Evolutionary conservation across 2,113 vertebrate genomes (phyloP), one percentile per base, ranked within the genome.

Genomic region (Passer domesticus): DNA sequence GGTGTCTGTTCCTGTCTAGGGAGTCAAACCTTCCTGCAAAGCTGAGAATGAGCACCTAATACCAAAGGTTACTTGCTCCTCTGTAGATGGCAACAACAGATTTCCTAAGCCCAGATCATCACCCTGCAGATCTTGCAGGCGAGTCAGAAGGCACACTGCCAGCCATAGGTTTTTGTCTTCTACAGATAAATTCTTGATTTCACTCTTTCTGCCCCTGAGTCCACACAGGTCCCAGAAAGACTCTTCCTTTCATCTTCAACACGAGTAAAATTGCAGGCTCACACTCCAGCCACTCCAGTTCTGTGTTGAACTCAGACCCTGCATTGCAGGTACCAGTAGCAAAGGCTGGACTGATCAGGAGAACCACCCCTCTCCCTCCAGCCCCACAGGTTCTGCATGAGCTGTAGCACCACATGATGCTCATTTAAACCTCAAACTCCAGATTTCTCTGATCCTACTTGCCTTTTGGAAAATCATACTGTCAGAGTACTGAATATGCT

Each of bases 271-370:
- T 25, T 84, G 75, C 73, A 82, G 28, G 8, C n/a, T 44, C n/a
- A 20, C 16, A 10, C 13, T 67, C 56, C n/a, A 83, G 33, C 41
- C 15, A 9, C 21, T 15, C 70, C 50, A 66, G n/a, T 30, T 47
- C 23, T 81, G 27, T 68, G 62, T 8, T 44, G 22, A 85, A 18
- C 43, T 77, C 81, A 67, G 58, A 66, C 7, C 30, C 96, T 95
- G 89, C 94, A 97, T 47, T 91, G 83, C 91, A 96, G 94, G 77
- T 75, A 50, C 41, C 67, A 24, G 50, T 0, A 81, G 68, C 72
- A 83, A 85, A 74, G 5, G 3, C 49, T 87, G 49, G 43, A 21
- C 49, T 47, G 52, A 52, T 44, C 55, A 79, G 68, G 18, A 77
- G 37, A 89, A 50, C 11, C 30, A 23, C 7, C 30, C 8, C 49